Evolutionary conservation across 2,888 invertebrate genomes (phyloP), one percentile per base, ranked within the genome.

Genomic region (Anorthoa munda): DNA sequence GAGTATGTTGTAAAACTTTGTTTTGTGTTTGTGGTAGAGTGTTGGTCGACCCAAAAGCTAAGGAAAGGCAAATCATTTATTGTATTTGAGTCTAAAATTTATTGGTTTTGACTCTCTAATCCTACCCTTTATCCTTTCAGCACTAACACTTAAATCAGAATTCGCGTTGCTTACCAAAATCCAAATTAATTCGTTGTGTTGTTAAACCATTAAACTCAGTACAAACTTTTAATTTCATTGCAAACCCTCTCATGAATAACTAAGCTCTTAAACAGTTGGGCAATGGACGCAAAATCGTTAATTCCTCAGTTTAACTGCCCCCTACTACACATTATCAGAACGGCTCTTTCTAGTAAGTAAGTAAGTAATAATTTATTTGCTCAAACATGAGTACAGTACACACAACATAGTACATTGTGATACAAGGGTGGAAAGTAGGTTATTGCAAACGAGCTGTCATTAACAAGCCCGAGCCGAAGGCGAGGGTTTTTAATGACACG

Each of bases 211-310:
- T 77, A 26, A 60, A 56, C 18, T 50, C 13, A 13, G 48, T 23
- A 60, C 26, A 59, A 81, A 82, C 64, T 82, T 78, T 82, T 56
- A 77, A 81, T 77, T 77, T 65, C 51, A 82, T 77, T 77, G 64
- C 53, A 18, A 71, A 77, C 58, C 64, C 18, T 56, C 63, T 66
- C 82, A 46, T 81, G 82, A 71, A 70, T 64, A 71, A 81, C 61
- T 74, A 53, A 81, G 81, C 60, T 66, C n/a, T 63, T 9, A 79
- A 74, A 80, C 66, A 73, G 45, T 79, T 68, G 7, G 45, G 53
- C 7, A 60, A 48, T 50, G 48, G 9, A n/a, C 66, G 31, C n/a
- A 31, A 56, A 63, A 72, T 55, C 53, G 67, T 72, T 66, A 75
- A 75, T 76, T 74, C 23, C 55, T 50, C n/a, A 67, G 48, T 72